Percentiles rank a stretch among this genome's conserved stretches.
Evolutionary conservation across 2,888 invertebrate genomes (phyloP).

Genomic region (Heliconius hortense): DNA sequence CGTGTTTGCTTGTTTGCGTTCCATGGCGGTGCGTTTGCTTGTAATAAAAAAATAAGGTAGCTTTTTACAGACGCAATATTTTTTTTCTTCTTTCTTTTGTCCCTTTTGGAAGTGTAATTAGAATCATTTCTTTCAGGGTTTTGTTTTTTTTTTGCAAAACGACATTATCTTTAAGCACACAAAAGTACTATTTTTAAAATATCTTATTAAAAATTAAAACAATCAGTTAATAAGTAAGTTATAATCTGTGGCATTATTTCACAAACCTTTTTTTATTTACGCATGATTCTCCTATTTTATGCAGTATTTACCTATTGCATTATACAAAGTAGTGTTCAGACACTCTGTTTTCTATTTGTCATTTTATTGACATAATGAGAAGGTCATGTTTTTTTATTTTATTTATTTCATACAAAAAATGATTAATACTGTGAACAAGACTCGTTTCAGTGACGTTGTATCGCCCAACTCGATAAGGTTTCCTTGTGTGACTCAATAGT

Average conservation of each 20-base stretch:
- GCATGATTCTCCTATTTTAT: neutral
- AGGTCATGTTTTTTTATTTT: neutral
- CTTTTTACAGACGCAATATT: too few species aligned
- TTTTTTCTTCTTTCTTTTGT: neutral
- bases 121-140: neutral
- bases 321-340: too few species aligned
- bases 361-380: neutral
- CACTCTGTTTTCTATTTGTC: neutral
- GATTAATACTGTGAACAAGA: too few species aligned
- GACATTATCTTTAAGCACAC: neutral
- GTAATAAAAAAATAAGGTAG: too few species aligned
- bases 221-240: neutral
- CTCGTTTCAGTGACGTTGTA: too few species aligned
- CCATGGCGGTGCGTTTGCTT: neutral
- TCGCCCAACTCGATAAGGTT: too few species aligned
- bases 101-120: neutral
- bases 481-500: too few species aligned
- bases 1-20: conserved; percentile 4
- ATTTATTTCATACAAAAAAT: too few species aligned
- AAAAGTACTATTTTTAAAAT: neutral
- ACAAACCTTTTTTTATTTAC: neutral
- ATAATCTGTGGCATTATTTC: neutral
- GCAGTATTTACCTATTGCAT: too few species aligned
- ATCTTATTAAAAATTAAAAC: neutral
- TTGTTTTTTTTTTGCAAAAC: neutral